Evolutionary conservation across 2,888 invertebrate species (phyloP).

Genomic region (Agrochola lychnidis): DNA sequence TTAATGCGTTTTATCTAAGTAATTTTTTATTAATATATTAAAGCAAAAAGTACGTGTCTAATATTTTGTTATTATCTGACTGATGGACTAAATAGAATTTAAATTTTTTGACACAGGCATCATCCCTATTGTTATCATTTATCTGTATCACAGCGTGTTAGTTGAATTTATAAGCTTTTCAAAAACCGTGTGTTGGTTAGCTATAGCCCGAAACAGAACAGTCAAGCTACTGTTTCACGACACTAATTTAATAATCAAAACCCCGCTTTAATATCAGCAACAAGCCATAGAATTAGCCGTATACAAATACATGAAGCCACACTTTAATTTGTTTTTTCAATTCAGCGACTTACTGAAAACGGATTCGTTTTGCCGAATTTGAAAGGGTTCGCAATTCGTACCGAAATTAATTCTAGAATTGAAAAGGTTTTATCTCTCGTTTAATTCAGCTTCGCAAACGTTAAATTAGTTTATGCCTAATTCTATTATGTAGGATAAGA

Average conservation of each 20-base stretch:
- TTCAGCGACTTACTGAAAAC: slow-evolving; percentile 33
- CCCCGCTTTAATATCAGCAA: not conserved
- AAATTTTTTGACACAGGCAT: too few species aligned
- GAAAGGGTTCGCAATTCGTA: slow-evolving; percentile 43
- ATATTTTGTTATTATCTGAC: too few species aligned
- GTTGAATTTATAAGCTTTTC: too few species aligned
- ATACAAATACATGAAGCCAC: slow-evolving; percentile 36
- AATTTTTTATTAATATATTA: too few species aligned
- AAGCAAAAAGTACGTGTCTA: too few species aligned
- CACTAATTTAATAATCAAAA: not conserved
- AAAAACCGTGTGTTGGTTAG: too few species aligned
- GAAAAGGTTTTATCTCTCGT: slow-evolving; percentile 46
- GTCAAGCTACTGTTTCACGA: not conserved
- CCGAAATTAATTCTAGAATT: slow-evolving; percentile 48
- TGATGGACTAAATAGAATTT: too few species aligned
- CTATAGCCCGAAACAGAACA: too few species aligned
- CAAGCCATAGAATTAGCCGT: slow-evolving; percentile 9
- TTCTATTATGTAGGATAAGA: slow-evolving; percentile 35
- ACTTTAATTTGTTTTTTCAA: slow-evolving; percentile 49
- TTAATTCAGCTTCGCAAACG: slow-evolving; percentile 42
- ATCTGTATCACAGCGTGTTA: too few species aligned
- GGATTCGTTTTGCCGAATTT: slow-evolving; percentile 23
- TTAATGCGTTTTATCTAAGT: too few species aligned
- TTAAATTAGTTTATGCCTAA: slow-evolving; percentile 48
- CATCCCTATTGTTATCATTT: too few species aligned